Conservation (phyloP, 2,113 vertebrate genomes). For the Oxyruncus cristatus region DNA sequence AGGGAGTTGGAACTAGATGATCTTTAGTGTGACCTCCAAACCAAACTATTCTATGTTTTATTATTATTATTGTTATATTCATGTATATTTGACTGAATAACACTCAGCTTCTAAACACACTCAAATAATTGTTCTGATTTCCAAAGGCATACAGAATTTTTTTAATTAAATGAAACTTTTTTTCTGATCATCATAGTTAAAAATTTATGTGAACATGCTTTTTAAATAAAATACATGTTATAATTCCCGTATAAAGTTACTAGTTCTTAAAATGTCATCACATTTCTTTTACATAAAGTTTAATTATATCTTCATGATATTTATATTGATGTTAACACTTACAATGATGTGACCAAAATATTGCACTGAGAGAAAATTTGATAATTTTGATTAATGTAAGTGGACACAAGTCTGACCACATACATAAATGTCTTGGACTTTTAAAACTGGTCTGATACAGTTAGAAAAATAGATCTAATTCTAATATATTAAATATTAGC, state of each 20-base stretch:
- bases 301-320: background rate
- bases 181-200: background rate
- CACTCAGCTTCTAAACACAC: background rate
- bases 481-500: background rate
- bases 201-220: background rate
- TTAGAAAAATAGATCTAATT: background rate
- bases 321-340: background rate
- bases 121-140: background rate
- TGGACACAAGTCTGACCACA: background rate
- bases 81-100: background rate
- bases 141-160: background rate
- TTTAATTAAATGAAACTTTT: background rate
- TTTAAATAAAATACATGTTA: background rate
- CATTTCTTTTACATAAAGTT: background rate
- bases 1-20: background rate
- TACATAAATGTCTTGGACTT: background rate
- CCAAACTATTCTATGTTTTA: background rate
- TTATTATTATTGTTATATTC: background rate
- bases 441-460: background rate
- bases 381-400: background rate
- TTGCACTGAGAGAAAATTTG: background rate
- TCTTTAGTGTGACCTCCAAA: background rate
- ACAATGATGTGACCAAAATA: background rate
- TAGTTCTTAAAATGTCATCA: background rate
- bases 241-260: background rate